Base-by-base conservation (phyloP, 64 coral and sea anemone genomes). In the Montipora foliosa region DNA sequence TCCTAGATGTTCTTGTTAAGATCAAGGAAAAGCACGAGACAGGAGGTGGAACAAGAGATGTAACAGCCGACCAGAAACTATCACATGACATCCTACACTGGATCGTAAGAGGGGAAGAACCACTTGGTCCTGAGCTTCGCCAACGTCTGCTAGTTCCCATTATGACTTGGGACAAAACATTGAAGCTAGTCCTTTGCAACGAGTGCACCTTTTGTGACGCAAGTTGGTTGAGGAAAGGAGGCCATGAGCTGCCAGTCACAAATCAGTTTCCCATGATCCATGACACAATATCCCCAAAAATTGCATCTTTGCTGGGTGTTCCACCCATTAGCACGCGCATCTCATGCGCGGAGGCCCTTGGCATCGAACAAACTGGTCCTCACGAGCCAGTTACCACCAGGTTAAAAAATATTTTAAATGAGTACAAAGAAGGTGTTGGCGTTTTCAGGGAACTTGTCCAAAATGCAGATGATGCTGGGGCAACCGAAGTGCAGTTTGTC, bases 401-500 rank as follows among this genome's bases (percentile, higher is more conserved):
- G 19, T 80, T 98, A 20, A 89, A 81, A n/a, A 98, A 95, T 25
- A 93, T 98, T 51, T 76, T 98, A 13, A 82, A 93, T 50, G 96
- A 98, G 64, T 98, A 98, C 81, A 98, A 98, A 16, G 96, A 95
- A 74, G 96, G 96, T 3, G 96, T 92, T 76, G 96, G 90, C 4
- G 93, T 98, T 53, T 98, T 98, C 61, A 95, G 89, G 22, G 96
- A 98, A 70, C 89, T 98, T 1, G 90, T 98, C 47, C 96, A 98
- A 90, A 98, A 98, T 77, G 96, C 96, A 64, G 96, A 98, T 20
- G 96, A 98, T 47, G 96, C 96, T 87, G 96, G 96, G 46, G 96
- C 96, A 49, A 95, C 93, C 8, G 94, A 95, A 59, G 90, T 98
- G 2, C 95, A 95, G 60, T 98, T 98, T 93, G 49, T 95, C 20